Evolutionary conservation across 2,888 invertebrate genomes (phyloP).

Genomic region (Tridacna crocea): DNA sequence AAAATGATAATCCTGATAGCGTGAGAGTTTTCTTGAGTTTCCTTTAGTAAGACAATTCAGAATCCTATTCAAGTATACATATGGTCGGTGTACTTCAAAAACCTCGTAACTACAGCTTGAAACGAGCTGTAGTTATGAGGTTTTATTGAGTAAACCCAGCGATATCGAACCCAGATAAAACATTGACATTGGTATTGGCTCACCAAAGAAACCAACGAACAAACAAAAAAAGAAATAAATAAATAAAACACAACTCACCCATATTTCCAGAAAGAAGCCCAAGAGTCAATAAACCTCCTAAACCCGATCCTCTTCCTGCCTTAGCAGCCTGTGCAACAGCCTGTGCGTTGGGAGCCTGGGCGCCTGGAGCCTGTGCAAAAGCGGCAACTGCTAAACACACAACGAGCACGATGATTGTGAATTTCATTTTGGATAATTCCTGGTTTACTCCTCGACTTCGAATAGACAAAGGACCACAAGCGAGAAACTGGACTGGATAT

Average conservation of each 20-base stretch:
- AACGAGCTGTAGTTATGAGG: no score
- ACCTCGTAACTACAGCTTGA: no score
- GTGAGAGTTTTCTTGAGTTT: no score
- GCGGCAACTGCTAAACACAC: conserved; percentile 13
- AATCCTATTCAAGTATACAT: no score
- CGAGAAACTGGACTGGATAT: background rate
- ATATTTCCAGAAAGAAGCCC: conserved; percentile 13
- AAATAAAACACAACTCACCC: conserved; percentile 9
- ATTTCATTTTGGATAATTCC: conserved; percentile 7
- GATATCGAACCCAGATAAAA: no score
- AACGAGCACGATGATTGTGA: conserved; percentile 5
- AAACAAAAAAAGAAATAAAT: background rate
- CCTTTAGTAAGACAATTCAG: no score
- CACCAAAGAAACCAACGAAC: no score
- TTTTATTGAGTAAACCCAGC: no score
- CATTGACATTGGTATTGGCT: no score
- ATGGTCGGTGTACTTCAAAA: no score
- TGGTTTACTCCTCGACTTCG: no score
- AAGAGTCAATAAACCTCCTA: background rate
- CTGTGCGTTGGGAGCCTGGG: background rate
- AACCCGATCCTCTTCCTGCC: background rate
- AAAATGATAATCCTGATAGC: no score
- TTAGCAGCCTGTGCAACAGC: background rate
- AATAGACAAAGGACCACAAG: background rate
- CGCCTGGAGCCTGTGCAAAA: conserved; percentile 5